Conservation (phyloP, 2,113 vertebrate species). For the Alces alces region DNA sequence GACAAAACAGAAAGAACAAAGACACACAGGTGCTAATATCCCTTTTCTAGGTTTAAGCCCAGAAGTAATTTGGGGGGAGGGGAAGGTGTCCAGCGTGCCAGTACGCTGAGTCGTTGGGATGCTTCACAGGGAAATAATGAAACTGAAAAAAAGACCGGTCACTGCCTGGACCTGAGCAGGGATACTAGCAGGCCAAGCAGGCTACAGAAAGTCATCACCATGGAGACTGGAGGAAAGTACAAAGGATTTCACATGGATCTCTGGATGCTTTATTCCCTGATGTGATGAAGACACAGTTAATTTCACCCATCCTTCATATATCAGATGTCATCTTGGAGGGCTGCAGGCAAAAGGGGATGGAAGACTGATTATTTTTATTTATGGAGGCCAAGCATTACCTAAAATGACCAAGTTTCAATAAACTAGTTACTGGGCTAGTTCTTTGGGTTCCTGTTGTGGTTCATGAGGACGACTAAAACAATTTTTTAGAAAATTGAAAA, state of each 20-base stretch:
- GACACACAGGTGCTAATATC: background rate
- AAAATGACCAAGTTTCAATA: background rate
- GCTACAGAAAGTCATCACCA: background rate
- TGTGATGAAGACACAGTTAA: background rate
- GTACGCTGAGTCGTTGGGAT: background rate
- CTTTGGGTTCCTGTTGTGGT: background rate
- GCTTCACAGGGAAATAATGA: background rate
- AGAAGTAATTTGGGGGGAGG: background rate
- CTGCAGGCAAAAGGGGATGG: background rate
- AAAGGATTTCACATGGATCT: background rate
- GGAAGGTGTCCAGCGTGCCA: background rate
- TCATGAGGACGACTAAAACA: background rate
- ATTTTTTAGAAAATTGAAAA: background rate
- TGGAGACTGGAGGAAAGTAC: background rate
- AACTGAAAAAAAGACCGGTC: background rate
- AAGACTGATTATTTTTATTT: background rate
- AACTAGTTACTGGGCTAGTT: background rate
- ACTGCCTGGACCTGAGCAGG: background rate
- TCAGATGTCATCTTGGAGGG: background rate
- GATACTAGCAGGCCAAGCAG: background rate
- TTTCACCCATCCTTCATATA: background rate
- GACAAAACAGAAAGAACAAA: background rate
- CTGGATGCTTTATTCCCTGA: background rate
- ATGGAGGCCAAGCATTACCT: background rate
- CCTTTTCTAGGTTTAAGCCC: background rate